Evolutionary conservation across 2,113 vertebrate genomes (phyloP).

Genomic region (human): DNA sequence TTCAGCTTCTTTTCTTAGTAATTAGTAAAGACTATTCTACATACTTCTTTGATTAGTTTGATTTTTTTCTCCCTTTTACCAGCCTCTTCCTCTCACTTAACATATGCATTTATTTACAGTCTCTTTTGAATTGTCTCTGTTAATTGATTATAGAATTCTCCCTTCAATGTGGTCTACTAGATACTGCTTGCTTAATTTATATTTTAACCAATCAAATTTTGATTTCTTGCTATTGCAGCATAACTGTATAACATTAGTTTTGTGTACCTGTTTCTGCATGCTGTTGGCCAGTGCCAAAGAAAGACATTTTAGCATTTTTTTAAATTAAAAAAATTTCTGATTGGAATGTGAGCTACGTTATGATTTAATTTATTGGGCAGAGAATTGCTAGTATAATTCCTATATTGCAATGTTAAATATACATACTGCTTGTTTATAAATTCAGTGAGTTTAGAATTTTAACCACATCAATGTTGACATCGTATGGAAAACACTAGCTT

Average conservation of each 20-base stretch:
- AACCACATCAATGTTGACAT: background rate
- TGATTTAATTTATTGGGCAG: background rate
- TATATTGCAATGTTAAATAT: background rate
- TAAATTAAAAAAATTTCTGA: background rate
- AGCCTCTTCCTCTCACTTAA: background rate
- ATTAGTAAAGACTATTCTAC: background rate
- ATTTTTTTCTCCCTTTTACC: background rate
- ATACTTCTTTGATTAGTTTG: background rate
- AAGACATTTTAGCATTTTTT: background rate
- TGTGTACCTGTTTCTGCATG: background rate
- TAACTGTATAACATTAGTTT: background rate
- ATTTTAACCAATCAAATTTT: background rate
- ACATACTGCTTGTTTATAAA: background rate
- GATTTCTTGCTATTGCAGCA: background rate
- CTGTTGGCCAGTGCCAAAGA: background rate
- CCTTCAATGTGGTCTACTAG: background rate
- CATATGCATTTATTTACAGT: background rate
- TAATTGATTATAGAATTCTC: background rate
- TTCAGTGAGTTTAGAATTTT: background rate
- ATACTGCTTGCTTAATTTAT: background rate
- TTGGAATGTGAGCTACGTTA: background rate
- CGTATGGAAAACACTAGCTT: background rate
- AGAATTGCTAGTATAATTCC: background rate
- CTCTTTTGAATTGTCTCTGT: background rate
- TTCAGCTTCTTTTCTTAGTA: background rate